Conservation (phyloP, 2,113 vertebrate genomes). For the Micromys minutus region DNA sequence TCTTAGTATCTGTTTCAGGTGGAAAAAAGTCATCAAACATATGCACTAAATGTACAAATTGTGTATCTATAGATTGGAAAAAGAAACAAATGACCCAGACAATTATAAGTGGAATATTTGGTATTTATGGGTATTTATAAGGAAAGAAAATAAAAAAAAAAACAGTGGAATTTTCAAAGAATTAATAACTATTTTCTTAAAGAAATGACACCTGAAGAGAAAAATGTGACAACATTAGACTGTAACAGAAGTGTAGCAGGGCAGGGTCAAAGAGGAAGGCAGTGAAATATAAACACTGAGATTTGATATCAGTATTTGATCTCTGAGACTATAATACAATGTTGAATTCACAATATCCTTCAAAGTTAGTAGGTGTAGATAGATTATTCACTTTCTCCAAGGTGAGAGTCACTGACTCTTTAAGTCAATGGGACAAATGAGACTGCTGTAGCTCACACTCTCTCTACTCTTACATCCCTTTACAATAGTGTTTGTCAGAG, state of each 20-base stretch:
- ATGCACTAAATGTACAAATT: constrained; percentile 34
- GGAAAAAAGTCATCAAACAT: background rate
- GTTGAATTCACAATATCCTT: constrained; percentile 24
- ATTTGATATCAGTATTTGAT: background rate
- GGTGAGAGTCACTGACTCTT: background rate
- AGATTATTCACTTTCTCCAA: background rate
- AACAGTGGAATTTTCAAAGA: background rate
- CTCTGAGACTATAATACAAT: background rate
- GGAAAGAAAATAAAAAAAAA: background rate
- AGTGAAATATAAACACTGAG: background rate
- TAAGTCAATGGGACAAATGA: background rate
- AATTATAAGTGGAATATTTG: constrained; percentile 3
- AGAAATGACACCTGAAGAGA: background rate
- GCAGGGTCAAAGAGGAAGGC: background rate
- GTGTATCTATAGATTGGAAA: background rate
- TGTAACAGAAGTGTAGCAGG: background rate
- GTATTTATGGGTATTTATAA: background rate
- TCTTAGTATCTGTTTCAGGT: constrained; percentile 13
- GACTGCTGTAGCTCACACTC: background rate
- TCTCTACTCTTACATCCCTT: background rate
- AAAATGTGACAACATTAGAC: background rate
- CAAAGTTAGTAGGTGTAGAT: background rate
- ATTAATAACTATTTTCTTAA: background rate
- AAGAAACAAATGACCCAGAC: background rate
- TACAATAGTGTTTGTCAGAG: background rate